These are phyloP conservation scores for Lagopus leucura DNA, from an alignment of 2,113 vertebrate species.

Conservation along the genomic window DNA sequence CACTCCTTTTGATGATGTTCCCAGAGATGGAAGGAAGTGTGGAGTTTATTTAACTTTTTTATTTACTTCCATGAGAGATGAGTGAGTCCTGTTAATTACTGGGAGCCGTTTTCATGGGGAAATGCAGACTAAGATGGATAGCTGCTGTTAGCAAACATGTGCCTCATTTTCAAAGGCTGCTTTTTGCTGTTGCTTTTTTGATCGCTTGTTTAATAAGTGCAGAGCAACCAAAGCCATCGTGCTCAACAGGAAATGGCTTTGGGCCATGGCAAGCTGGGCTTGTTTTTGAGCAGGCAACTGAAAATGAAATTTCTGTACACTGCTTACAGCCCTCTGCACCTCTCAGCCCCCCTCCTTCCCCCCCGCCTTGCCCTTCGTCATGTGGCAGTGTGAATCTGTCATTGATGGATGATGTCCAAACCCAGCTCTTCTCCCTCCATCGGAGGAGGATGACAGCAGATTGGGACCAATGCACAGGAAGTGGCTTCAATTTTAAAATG, in stretches of 20 bases:
- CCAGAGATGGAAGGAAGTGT: background rate
- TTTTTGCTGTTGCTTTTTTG: background rate
- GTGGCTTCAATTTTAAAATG: slow-evolving; percentile 3
- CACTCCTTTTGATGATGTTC: background rate
- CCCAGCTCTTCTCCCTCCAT: background rate
- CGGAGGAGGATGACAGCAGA: background rate
- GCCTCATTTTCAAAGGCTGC: background rate
- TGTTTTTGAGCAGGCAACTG: slow-evolving; percentile 41
- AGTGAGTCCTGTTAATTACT: background rate
- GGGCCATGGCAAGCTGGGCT: background rate
- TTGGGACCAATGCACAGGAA: background rate
- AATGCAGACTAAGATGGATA: background rate
- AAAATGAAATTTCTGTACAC: slow-evolving; percentile 26
- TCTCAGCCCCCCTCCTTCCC: background rate
- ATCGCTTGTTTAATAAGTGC: slow-evolving; percentile 5
- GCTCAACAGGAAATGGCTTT: slow-evolving; percentile 52
- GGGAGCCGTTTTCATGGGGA: background rate
- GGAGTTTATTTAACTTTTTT: background rate
- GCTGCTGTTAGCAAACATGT: background rate
- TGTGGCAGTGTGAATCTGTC: background rate
- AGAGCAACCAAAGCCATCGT: slow-evolving; percentile 28
- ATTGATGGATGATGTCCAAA: slow-evolving; percentile 31
- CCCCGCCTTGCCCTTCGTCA: background rate
- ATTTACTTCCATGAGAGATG: background rate
- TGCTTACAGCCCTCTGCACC: slow-evolving; percentile 3